Evolutionary conservation across 1,140 invertebrate genomes (phyloP).

Genomic region (Dolichoris vasculosae): DNA sequence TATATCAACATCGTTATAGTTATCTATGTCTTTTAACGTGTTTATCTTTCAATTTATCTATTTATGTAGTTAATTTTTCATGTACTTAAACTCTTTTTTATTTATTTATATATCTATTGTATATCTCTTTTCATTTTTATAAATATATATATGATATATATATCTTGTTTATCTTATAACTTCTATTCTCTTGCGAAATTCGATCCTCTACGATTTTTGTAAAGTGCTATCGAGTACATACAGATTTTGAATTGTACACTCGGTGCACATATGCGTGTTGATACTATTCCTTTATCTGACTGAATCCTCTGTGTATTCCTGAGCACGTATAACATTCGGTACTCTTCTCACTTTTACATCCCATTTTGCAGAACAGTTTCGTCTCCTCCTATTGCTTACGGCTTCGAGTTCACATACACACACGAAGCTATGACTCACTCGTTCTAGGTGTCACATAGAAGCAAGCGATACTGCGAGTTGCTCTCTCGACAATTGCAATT

Average conservation of each 20-base stretch:
- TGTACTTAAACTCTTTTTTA: no score
- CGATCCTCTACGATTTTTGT: no score
- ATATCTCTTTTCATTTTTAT: no score
- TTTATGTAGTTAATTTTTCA: no score
- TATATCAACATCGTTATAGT: no score
- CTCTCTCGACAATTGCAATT: constrained; percentile 25
- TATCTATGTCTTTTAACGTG: no score
- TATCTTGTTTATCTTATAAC: no score
- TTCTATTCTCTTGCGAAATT: no score
- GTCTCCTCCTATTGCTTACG: background rate
- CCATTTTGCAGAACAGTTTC: background rate
- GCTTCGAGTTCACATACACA: background rate
- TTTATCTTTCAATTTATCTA: background rate
- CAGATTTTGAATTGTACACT: background rate
- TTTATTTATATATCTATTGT: no score
- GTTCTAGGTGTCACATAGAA: background rate
- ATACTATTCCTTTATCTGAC: background rate
- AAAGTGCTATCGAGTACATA: background rate
- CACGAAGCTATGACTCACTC: background rate
- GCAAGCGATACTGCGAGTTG: background rate
- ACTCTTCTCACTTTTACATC: background rate
- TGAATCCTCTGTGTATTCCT: background rate
- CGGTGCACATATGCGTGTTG: background rate
- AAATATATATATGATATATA: no score
- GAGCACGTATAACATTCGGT: background rate